Conservation (phyloP, 2,797 vertebrate species). For the Hippoglossus hippoglossus region DNA sequence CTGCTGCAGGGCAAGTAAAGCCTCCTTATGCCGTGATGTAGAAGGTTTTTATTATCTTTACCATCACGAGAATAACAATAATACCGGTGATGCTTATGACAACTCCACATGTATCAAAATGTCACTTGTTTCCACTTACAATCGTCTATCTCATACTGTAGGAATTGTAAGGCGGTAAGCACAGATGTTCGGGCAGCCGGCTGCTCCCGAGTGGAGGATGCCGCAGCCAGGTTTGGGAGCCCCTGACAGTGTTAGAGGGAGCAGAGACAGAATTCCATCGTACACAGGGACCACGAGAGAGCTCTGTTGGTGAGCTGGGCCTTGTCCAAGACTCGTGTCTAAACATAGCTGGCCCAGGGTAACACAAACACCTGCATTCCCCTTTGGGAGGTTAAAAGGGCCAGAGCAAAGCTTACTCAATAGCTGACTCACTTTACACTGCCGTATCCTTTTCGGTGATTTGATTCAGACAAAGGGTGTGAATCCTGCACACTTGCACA, state of each 20-base stretch:
- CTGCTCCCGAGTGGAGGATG: slow-evolving; percentile 49
- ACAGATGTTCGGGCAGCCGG: slow-evolving; percentile 69
- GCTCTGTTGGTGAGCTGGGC: slow-evolving; percentile 65
- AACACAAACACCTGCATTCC: slow-evolving; percentile 79
- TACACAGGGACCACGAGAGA: slow-evolving; percentile 54
- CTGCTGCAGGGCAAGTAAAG: too few relatives aligned
- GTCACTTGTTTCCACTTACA: slow-evolving; percentile 24
- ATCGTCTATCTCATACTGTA: slow-evolving; percentile 24
- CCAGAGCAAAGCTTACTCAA: slow-evolving; percentile 58
- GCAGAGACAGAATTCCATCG: slow-evolving; percentile 53
- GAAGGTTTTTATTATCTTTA: too few relatives aligned
- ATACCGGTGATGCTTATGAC: neutral
- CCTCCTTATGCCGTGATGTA: too few relatives aligned
- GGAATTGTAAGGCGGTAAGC: slow-evolving; percentile 37
- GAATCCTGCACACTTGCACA: slow-evolving; percentile 18
- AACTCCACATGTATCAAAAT: slow-evolving; percentile 5
- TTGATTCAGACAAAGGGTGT: slow-evolving; percentile 64
- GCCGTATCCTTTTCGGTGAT: slow-evolving; percentile 58
- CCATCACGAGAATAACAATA: too few relatives aligned
- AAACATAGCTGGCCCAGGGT: slow-evolving; percentile 72
- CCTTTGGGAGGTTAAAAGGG: slow-evolving; percentile 66
- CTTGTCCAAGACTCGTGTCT: slow-evolving; percentile 73
- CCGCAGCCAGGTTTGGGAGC: slow-evolving; percentile 65
- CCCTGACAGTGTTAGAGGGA: slow-evolving; percentile 56
- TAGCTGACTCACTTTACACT: slow-evolving; percentile 71